Evolutionary conservation across 2,113 vertebrate species (phyloP).

Genomic region (Pitta sordida): DNA sequence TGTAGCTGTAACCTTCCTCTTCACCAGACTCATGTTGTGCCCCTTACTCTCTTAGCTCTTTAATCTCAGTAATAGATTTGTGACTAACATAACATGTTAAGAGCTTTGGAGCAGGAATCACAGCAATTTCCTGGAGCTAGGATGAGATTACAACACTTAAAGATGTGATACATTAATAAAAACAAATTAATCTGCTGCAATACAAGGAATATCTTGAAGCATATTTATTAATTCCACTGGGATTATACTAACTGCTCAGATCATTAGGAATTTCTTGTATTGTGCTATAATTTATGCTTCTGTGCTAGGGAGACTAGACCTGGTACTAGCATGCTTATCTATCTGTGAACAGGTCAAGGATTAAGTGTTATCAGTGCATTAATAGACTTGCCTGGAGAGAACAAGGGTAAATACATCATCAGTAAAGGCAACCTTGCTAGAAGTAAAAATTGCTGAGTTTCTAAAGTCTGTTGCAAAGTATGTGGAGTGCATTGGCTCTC

Average conservation of each 20-base stretch:
- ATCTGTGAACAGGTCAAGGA: neutral
- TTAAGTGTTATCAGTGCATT: neutral
- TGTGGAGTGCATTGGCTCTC: neutral
- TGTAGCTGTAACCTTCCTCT: neutral
- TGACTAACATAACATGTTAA: neutral
- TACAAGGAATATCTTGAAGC: neutral
- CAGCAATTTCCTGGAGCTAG: constrained; percentile 13
- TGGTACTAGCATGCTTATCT: constrained; percentile 4
- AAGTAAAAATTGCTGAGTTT: neutral
- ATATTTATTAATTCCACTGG: neutral
- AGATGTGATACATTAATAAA: neutral
- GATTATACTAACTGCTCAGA: neutral
- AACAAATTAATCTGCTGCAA: constrained; percentile 10
- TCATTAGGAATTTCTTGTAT: neutral
- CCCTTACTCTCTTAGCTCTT: neutral
- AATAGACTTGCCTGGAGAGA: neutral
- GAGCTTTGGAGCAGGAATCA: neutral
- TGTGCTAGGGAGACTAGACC: neutral
- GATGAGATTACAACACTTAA: neutral
- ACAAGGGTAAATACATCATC: neutral
- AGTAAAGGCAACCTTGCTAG: neutral
- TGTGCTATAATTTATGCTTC: neutral
- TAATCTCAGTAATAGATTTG: neutral
- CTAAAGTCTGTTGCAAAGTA: neutral
- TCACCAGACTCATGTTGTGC: neutral